Conservation (phyloP, 2,797 vertebrate genomes). For the Jordanella pulchra region DNA sequence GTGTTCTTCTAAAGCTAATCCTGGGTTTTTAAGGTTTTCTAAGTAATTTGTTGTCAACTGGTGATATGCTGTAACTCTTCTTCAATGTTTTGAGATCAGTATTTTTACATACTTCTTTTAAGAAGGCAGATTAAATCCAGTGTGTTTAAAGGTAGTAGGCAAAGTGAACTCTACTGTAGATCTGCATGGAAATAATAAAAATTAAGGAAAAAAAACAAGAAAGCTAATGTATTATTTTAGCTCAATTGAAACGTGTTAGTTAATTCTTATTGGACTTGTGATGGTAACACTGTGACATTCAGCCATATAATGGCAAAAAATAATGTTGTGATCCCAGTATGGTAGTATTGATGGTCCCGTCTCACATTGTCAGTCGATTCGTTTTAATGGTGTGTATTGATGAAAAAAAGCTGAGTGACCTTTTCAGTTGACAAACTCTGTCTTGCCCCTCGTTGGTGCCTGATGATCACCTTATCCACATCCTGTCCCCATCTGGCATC, state of each 20-base stretch:
- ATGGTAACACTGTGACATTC: constrained; percentile 78
- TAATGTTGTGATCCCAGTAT: constrained; percentile 72
- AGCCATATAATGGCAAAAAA: constrained; percentile 56
- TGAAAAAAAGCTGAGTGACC: constrained; percentile 61
- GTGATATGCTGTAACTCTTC: constrained; percentile 71
- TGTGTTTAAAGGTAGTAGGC: constrained; percentile 60
- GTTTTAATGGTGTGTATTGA: constrained; percentile 68
- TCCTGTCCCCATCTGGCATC: constrained; percentile 54
- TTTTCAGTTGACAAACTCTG: constrained; percentile 51
- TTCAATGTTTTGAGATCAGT: constrained; percentile 70
- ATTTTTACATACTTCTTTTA: constrained; percentile 56
- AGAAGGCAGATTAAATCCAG: constrained; percentile 46
- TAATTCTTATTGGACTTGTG: constrained; percentile 72
- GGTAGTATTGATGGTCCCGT: constrained; percentile 70
- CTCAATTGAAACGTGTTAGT: constrained; percentile 65
- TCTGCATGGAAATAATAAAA: constrained; percentile 61
- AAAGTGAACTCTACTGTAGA: constrained; percentile 50
- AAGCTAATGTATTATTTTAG: constrained; percentile 60
- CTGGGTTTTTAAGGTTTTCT: constrained; percentile 52
- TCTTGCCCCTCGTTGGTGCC: constrained; percentile 41
- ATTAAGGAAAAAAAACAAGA: constrained; percentile 15
- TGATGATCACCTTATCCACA: constrained; percentile 59
- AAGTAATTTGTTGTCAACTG: constrained; percentile 70
- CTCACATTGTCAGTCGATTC: constrained; percentile 57
- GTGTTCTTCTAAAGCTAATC: constrained; percentile 50